A percentile compares a stretch with the other conserved stretches of the same genome.
Conservation (phyloP, 2,888 invertebrate species). For the Spodoptera littoralis region DNA sequence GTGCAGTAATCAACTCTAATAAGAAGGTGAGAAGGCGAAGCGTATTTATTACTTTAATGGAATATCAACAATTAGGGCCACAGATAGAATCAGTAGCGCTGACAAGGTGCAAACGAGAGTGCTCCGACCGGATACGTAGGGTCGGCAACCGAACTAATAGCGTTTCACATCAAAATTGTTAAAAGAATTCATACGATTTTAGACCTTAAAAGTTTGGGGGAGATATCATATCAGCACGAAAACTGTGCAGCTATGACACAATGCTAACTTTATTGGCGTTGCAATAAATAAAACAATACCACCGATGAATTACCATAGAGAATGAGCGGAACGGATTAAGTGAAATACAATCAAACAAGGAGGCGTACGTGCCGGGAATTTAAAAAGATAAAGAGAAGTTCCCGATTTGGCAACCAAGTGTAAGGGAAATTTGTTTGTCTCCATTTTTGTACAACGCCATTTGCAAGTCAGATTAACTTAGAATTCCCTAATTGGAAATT, state of each 20-base stretch:
- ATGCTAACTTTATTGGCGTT: slow-evolving; percentile 57
- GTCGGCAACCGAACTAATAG: slow-evolving; percentile 59
- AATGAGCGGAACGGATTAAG: slow-evolving; percentile 87
- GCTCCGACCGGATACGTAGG: slow-evolving; percentile 81
- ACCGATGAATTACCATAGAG: slow-evolving; percentile 85
- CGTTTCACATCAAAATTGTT: slow-evolving; percentile 56
- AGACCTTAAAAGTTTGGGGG: slow-evolving; percentile 57
- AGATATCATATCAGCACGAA: slow-evolving; percentile 61
- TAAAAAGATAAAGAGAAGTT: slow-evolving; percentile 69
- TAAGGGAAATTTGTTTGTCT: slow-evolving; percentile 67
- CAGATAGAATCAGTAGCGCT: slow-evolving; percentile 86
- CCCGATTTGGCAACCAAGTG: slow-evolving; percentile 64
- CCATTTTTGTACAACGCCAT: slow-evolving; percentile 61
- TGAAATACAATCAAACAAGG: slow-evolving; percentile 85
- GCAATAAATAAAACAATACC: slow-evolving; percentile 84
- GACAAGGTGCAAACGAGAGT: slow-evolving; percentile 89
- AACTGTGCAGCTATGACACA: slow-evolving; percentile 39
- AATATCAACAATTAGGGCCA: slow-evolving; percentile 86
- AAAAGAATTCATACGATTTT: slow-evolving; percentile 54
- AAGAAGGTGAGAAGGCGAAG: slow-evolving; percentile 83
- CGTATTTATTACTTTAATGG: slow-evolving; percentile 87
- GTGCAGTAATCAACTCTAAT: slow-evolving; percentile 85
- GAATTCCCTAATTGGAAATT: slow-evolving; percentile 46
- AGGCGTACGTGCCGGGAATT: slow-evolving; percentile 76
- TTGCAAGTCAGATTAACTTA: slow-evolving; percentile 58